These are phyloP conservation scores for Dicrurus megarhynchus DNA, from an alignment of 2,113 vertebrate genomes.

Conservation along the genomic window DNA sequence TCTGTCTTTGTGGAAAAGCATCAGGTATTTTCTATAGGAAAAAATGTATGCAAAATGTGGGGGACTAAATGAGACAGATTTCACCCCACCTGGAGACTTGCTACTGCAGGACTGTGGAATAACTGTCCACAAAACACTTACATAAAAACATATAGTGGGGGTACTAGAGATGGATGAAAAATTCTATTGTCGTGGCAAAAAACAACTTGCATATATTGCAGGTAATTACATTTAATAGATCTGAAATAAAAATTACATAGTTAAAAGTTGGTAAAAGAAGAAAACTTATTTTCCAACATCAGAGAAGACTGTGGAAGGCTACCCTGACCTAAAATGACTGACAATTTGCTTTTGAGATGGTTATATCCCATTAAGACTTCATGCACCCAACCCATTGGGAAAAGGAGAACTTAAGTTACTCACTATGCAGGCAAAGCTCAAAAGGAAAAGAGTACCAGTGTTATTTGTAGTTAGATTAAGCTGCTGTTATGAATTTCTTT, in stretches of 20 bases:
- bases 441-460: neutral
- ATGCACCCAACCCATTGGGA: neutral
- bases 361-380: neutral
- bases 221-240: neutral
- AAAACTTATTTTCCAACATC: neutral
- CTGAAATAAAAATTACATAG: neutral
- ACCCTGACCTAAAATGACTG: neutral
- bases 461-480: neutral
- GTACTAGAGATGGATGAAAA: neutral
- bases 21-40: neutral
- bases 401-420: neutral
- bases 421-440: neutral
- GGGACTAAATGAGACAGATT: neutral
- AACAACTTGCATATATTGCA: neutral
- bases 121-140: neutral
- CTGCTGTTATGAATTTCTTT: neutral
- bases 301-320: neutral
- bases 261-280: neutral
- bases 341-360: neutral
- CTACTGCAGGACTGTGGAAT: neutral
- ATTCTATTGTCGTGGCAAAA: neutral
- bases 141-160: neutral
- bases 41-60: neutral
- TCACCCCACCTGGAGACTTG: neutral
- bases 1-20: neutral